Percentiles rank a stretch among this genome's conserved stretches.
These are phyloP conservation scores for Epinephelus moara DNA, from an alignment of 2,113 vertebrate genomes.

Conservation along the genomic window DNA sequence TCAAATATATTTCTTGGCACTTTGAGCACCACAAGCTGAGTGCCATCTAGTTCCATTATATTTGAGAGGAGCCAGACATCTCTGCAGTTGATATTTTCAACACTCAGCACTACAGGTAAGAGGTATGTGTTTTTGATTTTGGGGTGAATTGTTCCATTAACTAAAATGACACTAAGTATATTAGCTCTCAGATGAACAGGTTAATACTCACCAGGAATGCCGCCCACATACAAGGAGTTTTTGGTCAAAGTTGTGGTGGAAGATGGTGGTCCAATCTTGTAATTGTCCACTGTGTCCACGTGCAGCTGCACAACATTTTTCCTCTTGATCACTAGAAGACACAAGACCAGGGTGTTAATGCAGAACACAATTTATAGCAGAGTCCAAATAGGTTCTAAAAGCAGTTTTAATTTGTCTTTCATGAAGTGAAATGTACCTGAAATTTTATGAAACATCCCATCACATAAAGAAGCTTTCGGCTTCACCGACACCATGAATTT, in stretches of 20 bases:
- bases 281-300: conserved; percentile 86
- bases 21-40: no score
- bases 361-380: not conserved
- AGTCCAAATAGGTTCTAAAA: not conserved
- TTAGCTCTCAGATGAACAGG: not conserved
- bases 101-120: no score
- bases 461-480: conserved; percentile 87
- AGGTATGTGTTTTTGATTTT: no score
- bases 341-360: not conserved
- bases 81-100: no score
- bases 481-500: conserved; percentile 86
- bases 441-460: conserved; percentile 92
- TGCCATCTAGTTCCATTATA: no score
- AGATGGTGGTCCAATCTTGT: conserved; percentile 79
- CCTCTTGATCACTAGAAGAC: conserved; percentile 88
- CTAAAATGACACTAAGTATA: not conserved
- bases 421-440: conserved; percentile 84
- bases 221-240: conserved; percentile 89
- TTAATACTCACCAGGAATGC: conserved; percentile 89
- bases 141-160: not conserved
- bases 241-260: conserved; percentile 61
- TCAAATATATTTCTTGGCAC: no score
- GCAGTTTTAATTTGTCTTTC: not conserved
- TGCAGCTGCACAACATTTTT: conserved; percentile 87
- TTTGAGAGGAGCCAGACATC: no score